Evolutionary conservation across 1,140 invertebrate species (phyloP).

Genomic region (Drosophila pachea): DNA sequence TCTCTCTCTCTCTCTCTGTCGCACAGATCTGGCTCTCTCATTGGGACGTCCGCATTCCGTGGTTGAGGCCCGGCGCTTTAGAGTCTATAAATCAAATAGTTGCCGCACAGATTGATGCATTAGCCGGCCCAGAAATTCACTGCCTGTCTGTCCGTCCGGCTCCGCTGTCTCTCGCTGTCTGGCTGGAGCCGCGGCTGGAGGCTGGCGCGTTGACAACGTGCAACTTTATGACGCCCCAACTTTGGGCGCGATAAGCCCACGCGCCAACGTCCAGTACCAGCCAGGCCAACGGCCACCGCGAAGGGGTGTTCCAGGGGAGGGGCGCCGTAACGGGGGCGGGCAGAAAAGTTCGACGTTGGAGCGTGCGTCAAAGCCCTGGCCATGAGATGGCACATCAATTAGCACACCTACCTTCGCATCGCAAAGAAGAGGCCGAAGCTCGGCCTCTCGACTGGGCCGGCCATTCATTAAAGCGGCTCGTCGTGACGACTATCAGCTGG

Average conservation of each 20-base stretch:
- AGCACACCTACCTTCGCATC: conserved; percentile 66
- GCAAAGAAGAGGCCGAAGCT: conserved; percentile 5
- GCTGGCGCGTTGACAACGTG: conserved; percentile 56
- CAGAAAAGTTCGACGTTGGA: conserved; percentile 33
- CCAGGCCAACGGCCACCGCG: not conserved
- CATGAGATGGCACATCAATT: conserved; percentile 74
- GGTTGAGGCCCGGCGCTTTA: conserved; percentile 35
- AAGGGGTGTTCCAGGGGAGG: not conserved
- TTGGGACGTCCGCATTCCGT: conserved; percentile 17
- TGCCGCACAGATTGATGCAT: conserved; percentile 51
- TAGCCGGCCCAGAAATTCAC: conserved; percentile 21
- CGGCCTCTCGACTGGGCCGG: conserved; percentile 37
- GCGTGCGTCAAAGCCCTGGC: conserved; percentile 39
- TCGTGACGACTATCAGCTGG: conserved; percentile 53
- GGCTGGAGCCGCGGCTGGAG: conserved; percentile 18
- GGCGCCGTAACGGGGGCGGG: not conserved
- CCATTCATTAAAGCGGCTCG: conserved; percentile 67
- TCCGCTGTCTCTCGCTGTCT: not conserved
- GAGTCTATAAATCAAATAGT: conserved; percentile 46
- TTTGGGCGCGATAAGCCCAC: conserved; percentile 72
- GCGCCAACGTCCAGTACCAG: conserved; percentile 43
- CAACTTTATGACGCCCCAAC: conserved; percentile 58
- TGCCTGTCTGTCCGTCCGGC: conserved; percentile 2
- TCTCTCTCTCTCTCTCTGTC: not conserved
- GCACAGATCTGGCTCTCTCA: conserved; percentile 3